phyloP scores from a whole-genome alignment of 92 coral and sea anemone species.

The Porites rus region DNA sequence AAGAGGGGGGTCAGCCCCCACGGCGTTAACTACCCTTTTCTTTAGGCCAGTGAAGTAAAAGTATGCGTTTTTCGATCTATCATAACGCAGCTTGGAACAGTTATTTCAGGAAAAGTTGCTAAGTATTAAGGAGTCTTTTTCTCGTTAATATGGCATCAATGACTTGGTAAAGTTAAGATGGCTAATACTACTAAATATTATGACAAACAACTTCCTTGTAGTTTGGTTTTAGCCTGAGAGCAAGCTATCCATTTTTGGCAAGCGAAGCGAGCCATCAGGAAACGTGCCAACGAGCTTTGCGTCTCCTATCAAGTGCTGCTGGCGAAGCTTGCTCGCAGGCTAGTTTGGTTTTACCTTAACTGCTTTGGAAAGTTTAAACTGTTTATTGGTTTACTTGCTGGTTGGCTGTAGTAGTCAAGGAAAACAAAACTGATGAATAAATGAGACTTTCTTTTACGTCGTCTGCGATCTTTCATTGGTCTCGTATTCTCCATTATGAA shows the following conservation, averaged over 20 bases:
- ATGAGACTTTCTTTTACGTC: constrained; percentile 10
- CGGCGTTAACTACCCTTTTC: not conserved
- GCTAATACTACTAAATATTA: too few species aligned
- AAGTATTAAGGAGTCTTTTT: not conserved
- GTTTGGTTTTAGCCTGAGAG: too few species aligned
- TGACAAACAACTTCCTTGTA: too few species aligned
- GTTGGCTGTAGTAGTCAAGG: not conserved
- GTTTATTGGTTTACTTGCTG: constrained; percentile 3
- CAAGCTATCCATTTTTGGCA: too few species aligned
- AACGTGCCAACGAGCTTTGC: too few species aligned
- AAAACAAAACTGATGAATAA: constrained; percentile 4
- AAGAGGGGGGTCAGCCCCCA: too few species aligned
- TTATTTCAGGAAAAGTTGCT: not conserved
- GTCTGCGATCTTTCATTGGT: too few species aligned
- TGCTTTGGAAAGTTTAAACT: not conserved
- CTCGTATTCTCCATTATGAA: not conserved
- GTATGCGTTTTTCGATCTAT: not conserved
- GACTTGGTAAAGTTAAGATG: too few species aligned
- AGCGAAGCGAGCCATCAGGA: too few species aligned
- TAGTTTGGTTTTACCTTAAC: not conserved
- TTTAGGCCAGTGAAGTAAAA: not conserved
- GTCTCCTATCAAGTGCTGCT: too few species aligned
- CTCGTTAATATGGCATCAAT: too few species aligned
- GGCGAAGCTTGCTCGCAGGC: too few species aligned
- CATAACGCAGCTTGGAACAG: not conserved